Conservation (phyloP, 1,140 invertebrate genomes). For the Drosophila mayri region DNA sequence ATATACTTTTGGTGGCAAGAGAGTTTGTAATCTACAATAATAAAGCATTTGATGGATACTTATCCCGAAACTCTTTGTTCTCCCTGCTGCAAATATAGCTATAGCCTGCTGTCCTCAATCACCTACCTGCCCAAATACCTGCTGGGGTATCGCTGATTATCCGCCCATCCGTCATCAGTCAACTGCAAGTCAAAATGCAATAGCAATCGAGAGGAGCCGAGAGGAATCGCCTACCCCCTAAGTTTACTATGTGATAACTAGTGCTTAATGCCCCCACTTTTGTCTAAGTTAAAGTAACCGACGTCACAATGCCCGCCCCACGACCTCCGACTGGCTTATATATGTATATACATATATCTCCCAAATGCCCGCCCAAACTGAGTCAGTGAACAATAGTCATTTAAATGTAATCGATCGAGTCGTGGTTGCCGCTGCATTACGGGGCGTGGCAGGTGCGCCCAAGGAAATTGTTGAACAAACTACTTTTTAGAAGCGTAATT, state of each 20-base stretch:
- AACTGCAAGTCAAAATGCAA: slow-evolving; percentile 64
- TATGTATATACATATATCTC: not conserved
- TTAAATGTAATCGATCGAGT: slow-evolving; percentile 65
- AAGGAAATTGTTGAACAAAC: slow-evolving; percentile 60
- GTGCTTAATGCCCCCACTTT: slow-evolving; percentile 47
- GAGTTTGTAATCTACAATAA: slow-evolving; percentile 46
- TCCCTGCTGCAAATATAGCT: slow-evolving; percentile 44
- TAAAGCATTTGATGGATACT: slow-evolving; percentile 21
- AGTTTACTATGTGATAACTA: slow-evolving; percentile 83
- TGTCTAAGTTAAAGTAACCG: slow-evolving; percentile 24
- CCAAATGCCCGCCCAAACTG: slow-evolving; percentile 30
- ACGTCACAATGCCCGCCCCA: slow-evolving; percentile 19
- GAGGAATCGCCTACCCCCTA: slow-evolving; percentile 54
- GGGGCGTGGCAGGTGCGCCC: slow-evolving; percentile 26
- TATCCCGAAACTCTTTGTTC: slow-evolving; percentile 1
- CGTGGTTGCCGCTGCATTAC: slow-evolving; percentile 19
- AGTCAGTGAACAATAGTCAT: slow-evolving; percentile 80
- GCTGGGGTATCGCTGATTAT: slow-evolving; percentile 71
- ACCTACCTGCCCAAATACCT: slow-evolving; percentile 82
- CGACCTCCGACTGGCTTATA: not conserved
- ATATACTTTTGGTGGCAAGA: slow-evolving; percentile 34
- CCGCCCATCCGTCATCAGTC: slow-evolving; percentile 17
- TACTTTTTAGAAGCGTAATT: slow-evolving; percentile 47
- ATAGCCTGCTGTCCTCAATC: slow-evolving; percentile 80
- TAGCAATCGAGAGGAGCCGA: slow-evolving; percentile 34